Conservation (phyloP, 2,797 vertebrate genomes). For the Phoebastria nigripes region DNA sequence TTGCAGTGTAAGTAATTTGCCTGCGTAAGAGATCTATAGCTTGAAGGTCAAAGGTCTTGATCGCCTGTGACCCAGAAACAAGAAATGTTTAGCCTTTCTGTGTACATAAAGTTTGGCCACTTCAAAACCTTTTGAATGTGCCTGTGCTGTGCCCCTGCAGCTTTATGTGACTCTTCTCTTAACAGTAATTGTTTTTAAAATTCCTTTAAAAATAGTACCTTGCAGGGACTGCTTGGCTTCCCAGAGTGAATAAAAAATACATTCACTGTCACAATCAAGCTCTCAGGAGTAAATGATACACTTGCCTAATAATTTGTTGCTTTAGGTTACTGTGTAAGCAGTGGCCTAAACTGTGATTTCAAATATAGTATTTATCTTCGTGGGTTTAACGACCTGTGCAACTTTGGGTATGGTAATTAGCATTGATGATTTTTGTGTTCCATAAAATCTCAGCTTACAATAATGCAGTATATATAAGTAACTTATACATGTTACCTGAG, state of each 20-base stretch:
- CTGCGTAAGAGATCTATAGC: constrained; percentile 50
- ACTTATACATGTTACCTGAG: background rate
- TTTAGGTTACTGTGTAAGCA: background rate
- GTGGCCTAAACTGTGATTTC: background rate
- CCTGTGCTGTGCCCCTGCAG: background rate
- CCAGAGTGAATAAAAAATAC: background rate
- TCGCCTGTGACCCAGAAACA: constrained; percentile 58
- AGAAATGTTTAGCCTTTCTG: constrained; percentile 48
- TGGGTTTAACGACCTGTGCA: background rate
- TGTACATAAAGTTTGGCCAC: constrained; percentile 33
- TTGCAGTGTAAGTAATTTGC: constrained; percentile 68
- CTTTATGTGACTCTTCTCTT: background rate
- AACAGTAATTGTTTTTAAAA: constrained; percentile 4
- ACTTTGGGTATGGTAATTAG: background rate
- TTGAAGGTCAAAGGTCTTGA: constrained; percentile 43
- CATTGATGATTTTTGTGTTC: background rate
- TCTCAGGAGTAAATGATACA: background rate
- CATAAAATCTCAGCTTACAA: background rate
- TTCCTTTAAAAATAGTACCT: background rate
- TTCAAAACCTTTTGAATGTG: constrained; percentile 47
- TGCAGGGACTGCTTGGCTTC: background rate
- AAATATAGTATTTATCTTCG: background rate
- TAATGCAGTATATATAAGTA: background rate
- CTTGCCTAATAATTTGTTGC: background rate
- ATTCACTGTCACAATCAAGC: background rate